phyloP scores from a whole-genome alignment of 2,888 invertebrate species.

The Philereme transversata region DNA sequence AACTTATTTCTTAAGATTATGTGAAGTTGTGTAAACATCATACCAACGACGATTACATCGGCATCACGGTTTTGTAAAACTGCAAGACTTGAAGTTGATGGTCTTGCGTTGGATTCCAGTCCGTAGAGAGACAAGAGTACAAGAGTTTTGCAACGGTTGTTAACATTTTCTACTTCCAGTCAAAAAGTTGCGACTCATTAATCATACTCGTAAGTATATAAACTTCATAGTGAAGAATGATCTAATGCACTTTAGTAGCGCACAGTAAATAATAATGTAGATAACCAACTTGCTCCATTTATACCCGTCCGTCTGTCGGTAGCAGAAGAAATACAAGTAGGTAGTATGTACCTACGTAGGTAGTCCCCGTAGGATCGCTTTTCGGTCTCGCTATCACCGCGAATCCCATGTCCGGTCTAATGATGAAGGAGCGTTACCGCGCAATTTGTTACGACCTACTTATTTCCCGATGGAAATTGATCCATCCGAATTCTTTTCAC shows the following conservation, averaged over 20 bases:
- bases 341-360: no score
- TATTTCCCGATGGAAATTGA: constrained; percentile 56
- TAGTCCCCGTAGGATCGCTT: constrained; percentile 6
- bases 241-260: constrained; percentile 25
- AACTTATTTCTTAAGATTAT: constrained; percentile 1
- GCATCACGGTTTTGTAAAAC: no score
- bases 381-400: constrained; percentile 19
- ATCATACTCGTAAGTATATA: constrained; percentile 6
- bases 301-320: constrained; percentile 7
- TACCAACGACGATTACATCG: neutral
- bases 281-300: constrained; percentile 22
- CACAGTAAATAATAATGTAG: constrained; percentile 17
- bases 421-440: constrained; percentile 51
- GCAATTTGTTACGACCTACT: constrained; percentile 48
- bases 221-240: constrained; percentile 16
- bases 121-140: neutral
- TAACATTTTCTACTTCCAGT: constrained; percentile 2
- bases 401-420: constrained; percentile 42
- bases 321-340: neutral
- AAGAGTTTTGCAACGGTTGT: neutral
- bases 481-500: constrained; percentile 45
- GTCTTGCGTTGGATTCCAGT: neutral
- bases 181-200: constrained; percentile 11
- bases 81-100: neutral
- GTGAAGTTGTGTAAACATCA: neutral